Evolutionary conservation across 2,888 invertebrate species (phyloP), one percentile per base, ranked within the genome.

Genomic region (Atethmia centrago): DNA sequence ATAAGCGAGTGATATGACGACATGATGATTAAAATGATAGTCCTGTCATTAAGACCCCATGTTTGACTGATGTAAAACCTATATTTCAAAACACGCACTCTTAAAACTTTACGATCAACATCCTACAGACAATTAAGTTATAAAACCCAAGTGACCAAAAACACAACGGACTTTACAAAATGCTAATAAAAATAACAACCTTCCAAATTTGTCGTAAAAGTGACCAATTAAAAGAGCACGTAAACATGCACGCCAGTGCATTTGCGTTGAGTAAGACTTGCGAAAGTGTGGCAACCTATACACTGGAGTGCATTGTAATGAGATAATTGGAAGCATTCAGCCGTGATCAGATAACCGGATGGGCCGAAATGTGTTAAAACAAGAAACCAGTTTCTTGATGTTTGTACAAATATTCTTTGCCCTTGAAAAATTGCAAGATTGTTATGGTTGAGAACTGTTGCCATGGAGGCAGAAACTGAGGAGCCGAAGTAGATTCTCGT

Each of bases 211-310:
- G 59, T 80, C 64, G 59, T 65, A 75, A 79, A 66, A 55, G 36
- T 47, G 55, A 70, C 61, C 64, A 76, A 75, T 80, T 80, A 75
- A 79, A 80, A 67, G 53, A 31, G 49, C 47, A 49, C 21, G 31
- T 58, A 36, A 21, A 56, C 5, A 68, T 79, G 79, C 70, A 87
- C 84, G 85, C 85, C 79, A 90, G 84, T 82, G 88, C 83, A 56
- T 66, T 47, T 9, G 16, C 8, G 51, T 83, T 74, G 47, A 25
- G 64, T 4, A 81, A 71, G 47, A 14, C 36, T 84, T 74, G 59
- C 47, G 36, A 51, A 65, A 66, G 40, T 69, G n/a, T 77, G 66
- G 62, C 69, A 56, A 53, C 47, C 25, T 16, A 40, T 80, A 45
- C 45, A 76, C 40, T 74, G 56, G 5, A 80, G 63, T 68, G 63